These are phyloP conservation scores for Perca fluviatilis DNA, from an alignment of 2,113 vertebrate genomes.

Conservation along the genomic window DNA sequence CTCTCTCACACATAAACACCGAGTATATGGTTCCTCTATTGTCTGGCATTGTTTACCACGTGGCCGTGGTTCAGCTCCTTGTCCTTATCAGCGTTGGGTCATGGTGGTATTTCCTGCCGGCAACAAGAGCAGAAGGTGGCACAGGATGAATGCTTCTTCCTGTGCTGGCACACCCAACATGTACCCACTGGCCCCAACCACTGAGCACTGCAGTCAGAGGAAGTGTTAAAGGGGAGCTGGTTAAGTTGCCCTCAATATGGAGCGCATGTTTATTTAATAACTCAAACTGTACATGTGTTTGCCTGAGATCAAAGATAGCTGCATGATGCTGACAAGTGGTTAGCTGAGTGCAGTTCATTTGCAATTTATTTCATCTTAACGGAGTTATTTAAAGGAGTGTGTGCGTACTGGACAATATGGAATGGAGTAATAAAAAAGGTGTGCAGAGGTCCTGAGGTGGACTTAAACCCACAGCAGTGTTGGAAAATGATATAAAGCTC, in stretches of 20 bases:
- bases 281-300: conserved; percentile 39
- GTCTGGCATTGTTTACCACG: conserved; percentile 56
- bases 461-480: background rate
- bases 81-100: conserved; percentile 80
- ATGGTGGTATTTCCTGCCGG: conserved; percentile 83
- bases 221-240: conserved; percentile 7
- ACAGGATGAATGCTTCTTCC: conserved; percentile 85
- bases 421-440: background rate
- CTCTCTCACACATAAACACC: conserved; percentile 22
- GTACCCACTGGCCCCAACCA: conserved; percentile 43
- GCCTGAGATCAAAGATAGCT: conserved; percentile 45
- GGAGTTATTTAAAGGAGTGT: background rate
- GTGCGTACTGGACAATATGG: background rate
- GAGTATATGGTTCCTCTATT: conserved; percentile 39
- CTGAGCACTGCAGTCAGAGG: conserved; percentile 22
- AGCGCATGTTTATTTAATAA: conserved; percentile 8
- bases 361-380: conserved; percentile 17
- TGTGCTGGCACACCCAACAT: conserved; percentile 76
- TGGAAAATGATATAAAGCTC: background rate
- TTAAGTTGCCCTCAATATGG: background rate
- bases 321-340: background rate
- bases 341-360: conserved; percentile 17
- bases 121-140: conserved; percentile 78
- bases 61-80: conserved; percentile 55
- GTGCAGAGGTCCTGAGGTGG: background rate